These are phyloP conservation scores for Anguilla rostrata DNA, from an alignment of 2,113 vertebrate species.

Conservation along the genomic window DNA sequence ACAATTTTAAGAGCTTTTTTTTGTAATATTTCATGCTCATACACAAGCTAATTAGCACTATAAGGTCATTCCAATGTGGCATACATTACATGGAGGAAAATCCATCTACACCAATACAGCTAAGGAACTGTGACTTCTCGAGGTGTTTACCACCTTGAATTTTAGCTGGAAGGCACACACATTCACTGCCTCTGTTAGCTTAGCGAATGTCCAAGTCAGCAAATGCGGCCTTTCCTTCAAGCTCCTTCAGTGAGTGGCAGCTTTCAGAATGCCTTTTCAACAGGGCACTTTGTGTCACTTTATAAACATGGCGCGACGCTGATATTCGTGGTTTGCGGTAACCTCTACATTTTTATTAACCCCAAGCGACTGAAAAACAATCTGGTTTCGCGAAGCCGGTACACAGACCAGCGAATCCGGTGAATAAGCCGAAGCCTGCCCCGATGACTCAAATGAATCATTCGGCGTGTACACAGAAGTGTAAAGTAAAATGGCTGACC, in stretches of 20 bases:
- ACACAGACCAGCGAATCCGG: conserved; percentile 35
- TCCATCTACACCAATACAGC: conserved; percentile 39
- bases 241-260: not conserved
- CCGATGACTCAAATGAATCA: conserved; percentile 20
- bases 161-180: conserved; percentile 23
- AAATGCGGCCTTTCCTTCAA: not conserved
- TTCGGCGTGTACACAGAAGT: conserved; percentile 28
- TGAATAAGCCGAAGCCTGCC: conserved; percentile 31
- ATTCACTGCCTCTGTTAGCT: not conserved
- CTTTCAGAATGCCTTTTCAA: not conserved
- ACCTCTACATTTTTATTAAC: conserved; percentile 15
- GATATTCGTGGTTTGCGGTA: not conserved
- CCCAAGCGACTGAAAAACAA: not conserved
- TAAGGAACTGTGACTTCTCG: conserved; percentile 41
- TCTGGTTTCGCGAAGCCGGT: not conserved
- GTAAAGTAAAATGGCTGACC: conserved; percentile 28
- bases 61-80: conserved; percentile 39
- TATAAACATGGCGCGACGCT: not conserved
- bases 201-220: not conserved
- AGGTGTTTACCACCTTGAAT: not conserved
- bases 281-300: not conserved
- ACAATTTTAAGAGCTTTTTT: not conserved
- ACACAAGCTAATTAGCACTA: conserved; percentile 38
- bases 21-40: conserved; percentile 38
- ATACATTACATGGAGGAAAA: conserved; percentile 32